Percentiles rank a stretch among this genome's conserved stretches.
Evolutionary conservation across 2,797 vertebrate genomes (phyloP).

Genomic region (Thunnus albacares): DNA sequence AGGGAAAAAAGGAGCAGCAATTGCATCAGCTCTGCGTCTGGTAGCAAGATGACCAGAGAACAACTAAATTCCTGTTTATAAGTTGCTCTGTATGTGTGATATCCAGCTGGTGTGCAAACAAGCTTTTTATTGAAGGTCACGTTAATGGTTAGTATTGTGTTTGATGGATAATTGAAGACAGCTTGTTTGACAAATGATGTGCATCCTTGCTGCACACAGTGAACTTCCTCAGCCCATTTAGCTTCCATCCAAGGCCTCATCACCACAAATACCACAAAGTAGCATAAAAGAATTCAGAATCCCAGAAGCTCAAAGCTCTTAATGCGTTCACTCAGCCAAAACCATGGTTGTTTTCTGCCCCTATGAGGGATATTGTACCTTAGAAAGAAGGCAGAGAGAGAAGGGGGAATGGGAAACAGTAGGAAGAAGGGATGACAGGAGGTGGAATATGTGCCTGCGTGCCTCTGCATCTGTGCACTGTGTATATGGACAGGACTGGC

Average conservation of each 20-base stretch:
- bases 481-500: conserved; percentile 37
- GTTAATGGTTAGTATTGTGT: conserved; percentile 43
- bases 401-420: not conserved
- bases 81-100: conserved; percentile 23
- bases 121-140: conserved; percentile 29
- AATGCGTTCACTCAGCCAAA: conserved; percentile 47
- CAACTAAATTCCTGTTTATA: conserved; percentile 16
- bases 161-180: conserved; percentile 53
- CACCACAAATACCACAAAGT: conserved; percentile 46
- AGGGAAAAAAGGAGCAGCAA: not conserved
- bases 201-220: conserved; percentile 43
- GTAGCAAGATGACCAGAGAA: conserved; percentile 35
- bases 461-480: conserved; percentile 38
- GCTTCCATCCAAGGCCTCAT: conserved; percentile 46
- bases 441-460: conserved; percentile 25
- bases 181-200: conserved; percentile 59
- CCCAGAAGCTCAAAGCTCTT: conserved; percentile 56
- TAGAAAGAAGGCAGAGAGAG: conserved; percentile 25
- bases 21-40: conserved; percentile 6
- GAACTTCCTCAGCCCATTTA: conserved; percentile 57
- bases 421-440: conserved; percentile 24
- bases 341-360: conserved; percentile 45
- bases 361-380: conserved; percentile 33
- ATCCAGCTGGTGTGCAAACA: conserved; percentile 55
- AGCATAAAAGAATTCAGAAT: conserved; percentile 54